Percentiles rank a stretch among this genome's conserved stretches.
phyloP scores from a whole-genome alignment of 2,797 vertebrate genomes.

The Dallia pectoralis region DNA sequence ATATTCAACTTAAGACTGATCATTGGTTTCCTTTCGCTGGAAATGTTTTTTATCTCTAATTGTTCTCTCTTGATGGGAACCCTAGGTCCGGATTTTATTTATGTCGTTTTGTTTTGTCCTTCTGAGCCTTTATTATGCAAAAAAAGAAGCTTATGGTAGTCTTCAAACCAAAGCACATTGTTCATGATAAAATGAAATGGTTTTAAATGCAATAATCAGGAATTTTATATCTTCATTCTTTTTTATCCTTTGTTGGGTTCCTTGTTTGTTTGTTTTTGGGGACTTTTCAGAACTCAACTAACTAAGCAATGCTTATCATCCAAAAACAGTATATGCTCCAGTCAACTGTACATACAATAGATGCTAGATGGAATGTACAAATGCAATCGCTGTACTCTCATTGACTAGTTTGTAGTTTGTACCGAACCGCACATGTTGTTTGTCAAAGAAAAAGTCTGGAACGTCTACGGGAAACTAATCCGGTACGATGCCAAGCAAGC shows the following conservation, averaged over 20 bases:
- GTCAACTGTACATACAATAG: slow-evolving; percentile 8
- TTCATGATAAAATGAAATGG: slow-evolving; percentile 46
- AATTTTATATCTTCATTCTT: slow-evolving; percentile 49
- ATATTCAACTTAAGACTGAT: not conserved
- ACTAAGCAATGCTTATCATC: slow-evolving; percentile 11
- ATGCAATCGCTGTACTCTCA: not conserved
- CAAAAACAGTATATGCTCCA: slow-evolving; percentile 22
- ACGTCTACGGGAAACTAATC: not conserved
- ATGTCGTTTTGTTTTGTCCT: slow-evolving; percentile 32
- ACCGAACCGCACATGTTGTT: not conserved
- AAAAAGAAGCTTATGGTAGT: slow-evolving; percentile 31
- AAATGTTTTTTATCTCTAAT: not conserved
- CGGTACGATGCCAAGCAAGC: slow-evolving; percentile 22
- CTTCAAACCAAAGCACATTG: slow-evolving; percentile 60
- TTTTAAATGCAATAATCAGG: slow-evolving; percentile 27
- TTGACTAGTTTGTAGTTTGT: not conserved
- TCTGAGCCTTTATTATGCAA: slow-evolving; percentile 70
- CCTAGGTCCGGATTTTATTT: slow-evolving; percentile 21
- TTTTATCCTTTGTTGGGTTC: slow-evolving; percentile 16
- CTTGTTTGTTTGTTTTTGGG: slow-evolving; percentile 31
- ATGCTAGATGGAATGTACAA: not conserved
- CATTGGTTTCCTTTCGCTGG: slow-evolving; percentile 44
- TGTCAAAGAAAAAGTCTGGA: not conserved
- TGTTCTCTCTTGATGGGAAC: no score
- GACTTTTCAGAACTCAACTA: slow-evolving; percentile 13